Percentiles rank a stretch among this genome's conserved stretches.
phyloP scores from a whole-genome alignment of 1,140 invertebrate species.

The Leptopilina boulardi region DNA sequence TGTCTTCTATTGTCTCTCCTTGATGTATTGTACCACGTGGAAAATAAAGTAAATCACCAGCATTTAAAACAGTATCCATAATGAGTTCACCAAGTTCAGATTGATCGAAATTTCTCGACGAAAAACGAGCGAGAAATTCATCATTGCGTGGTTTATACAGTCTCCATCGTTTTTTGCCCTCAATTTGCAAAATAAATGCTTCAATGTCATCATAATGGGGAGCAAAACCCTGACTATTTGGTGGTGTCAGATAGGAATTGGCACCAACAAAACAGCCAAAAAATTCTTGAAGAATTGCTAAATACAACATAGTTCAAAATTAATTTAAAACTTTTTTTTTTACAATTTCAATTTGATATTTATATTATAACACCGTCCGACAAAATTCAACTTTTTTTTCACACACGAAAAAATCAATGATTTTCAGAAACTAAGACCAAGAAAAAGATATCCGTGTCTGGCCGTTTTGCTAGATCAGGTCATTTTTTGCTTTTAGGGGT shows the following conservation, averaged over 20 bases:
- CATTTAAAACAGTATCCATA: slow-evolving; percentile 86
- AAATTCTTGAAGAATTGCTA: slow-evolving; percentile 92
- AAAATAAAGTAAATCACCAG: slow-evolving; percentile 95
- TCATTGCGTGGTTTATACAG: slow-evolving; percentile 85
- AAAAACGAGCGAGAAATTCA: slow-evolving; percentile 86
- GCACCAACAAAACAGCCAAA: slow-evolving; percentile 96
- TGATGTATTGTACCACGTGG: slow-evolving; percentile 97
- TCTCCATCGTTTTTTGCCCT: slow-evolving; percentile 96
- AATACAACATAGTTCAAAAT: not conserved
- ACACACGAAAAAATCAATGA: too few relatives aligned
- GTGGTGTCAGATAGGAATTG: slow-evolving; percentile 97
- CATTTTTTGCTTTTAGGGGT: too few relatives aligned
- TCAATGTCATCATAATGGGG: slow-evolving; percentile 99
- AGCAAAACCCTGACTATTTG: slow-evolving; percentile 96
- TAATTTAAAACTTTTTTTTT: too few relatives aligned
- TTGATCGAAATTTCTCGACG: slow-evolving; percentile 89
- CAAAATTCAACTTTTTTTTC: too few relatives aligned
- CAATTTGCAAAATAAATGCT: slow-evolving; percentile 97
- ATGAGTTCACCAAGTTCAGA: slow-evolving; percentile 88
- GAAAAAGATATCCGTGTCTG: too few relatives aligned
- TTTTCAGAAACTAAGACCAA: too few relatives aligned
- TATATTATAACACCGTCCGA: too few relatives aligned
- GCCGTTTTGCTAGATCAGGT: too few relatives aligned
- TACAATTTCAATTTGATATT: too few relatives aligned
- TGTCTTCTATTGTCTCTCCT: slow-evolving; percentile 83